These are phyloP conservation scores for Pilophorus perplexus DNA, from an alignment of 2,888 invertebrate species.

Conservation along the genomic window DNA sequence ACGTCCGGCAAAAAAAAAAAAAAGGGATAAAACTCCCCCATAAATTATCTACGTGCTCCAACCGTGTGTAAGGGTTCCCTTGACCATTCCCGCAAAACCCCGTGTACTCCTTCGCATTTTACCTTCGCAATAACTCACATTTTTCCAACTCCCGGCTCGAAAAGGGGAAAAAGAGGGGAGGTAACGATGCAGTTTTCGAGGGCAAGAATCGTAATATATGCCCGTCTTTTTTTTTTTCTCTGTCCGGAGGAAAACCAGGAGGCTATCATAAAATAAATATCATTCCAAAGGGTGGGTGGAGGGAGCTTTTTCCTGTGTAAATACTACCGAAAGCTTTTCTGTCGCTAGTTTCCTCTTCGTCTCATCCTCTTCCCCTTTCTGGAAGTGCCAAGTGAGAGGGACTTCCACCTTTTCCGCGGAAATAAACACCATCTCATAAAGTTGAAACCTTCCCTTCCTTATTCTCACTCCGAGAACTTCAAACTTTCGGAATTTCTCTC, in stretches of 20 bases:
- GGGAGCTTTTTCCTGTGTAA: conserved; percentile 16
- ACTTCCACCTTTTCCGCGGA: conserved; percentile 22
- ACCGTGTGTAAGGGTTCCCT: conserved; percentile 22
- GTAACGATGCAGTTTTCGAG: conserved; percentile 26
- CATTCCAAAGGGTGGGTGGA: not conserved
- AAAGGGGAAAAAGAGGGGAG: no score
- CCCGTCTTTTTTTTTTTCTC: not conserved
- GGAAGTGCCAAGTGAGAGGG: conserved; percentile 4
- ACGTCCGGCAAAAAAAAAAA: not conserved
- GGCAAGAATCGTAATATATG: conserved; percentile 6
- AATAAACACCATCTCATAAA: conserved; percentile 37
- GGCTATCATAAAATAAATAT: conserved; percentile 30
- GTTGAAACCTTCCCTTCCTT: conserved; percentile 13
- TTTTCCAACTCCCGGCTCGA: conserved; percentile 24
- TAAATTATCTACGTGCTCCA: conserved; percentile 8
- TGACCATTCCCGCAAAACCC: conserved; percentile 19
- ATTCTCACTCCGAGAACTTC: not conserved
- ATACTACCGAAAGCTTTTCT: conserved; percentile 9
- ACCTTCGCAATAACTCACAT: conserved; percentile 28
- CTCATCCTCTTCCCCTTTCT: not conserved
- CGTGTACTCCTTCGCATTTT: conserved; percentile 29
- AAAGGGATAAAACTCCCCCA: not conserved
- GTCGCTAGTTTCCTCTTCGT: not conserved
- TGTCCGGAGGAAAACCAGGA: not conserved
- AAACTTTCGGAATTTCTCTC: conserved; percentile 1